These are phyloP conservation scores for Glossophaga mutica DNA, from an alignment of 2,797 vertebrate genomes.

Conservation along the genomic window DNA sequence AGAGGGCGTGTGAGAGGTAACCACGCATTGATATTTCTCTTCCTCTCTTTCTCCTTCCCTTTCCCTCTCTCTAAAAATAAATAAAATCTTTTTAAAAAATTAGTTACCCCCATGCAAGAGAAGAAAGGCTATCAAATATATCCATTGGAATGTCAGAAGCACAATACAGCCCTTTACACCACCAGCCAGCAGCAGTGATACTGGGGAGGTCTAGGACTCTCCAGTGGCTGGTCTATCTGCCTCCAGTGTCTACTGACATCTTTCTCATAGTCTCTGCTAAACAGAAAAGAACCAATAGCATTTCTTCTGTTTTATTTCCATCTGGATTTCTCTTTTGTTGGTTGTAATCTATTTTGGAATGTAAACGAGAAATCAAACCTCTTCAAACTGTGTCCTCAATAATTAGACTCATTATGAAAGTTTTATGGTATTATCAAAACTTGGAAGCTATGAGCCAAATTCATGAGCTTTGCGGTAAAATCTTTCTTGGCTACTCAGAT, in stretches of 20 bases:
- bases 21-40: too few species aligned
- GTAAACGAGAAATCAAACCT: background rate
- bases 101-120: background rate
- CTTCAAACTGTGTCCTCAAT: background rate
- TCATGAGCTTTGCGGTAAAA: background rate
- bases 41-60: too few species aligned
- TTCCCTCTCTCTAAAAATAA: too few species aligned
- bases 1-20: too few species aligned
- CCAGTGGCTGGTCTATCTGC: background rate
- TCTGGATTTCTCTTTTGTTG: background rate
- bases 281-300: background rate
- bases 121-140: background rate
- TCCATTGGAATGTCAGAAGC: background rate
- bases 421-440: conserved; percentile 15
- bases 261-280: background rate
- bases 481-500: background rate
- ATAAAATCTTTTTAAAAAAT: background rate
- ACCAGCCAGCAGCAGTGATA: background rate
- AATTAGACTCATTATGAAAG: background rate
- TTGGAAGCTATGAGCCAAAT: background rate
- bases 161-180: background rate
- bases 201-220: background rate
- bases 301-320: background rate
- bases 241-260: background rate
- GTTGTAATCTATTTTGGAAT: background rate